A percentile compares a stretch with the other conserved stretches of the same genome.
Evolutionary conservation across 1,140 invertebrate species (phyloP).

Genomic region (Adoxophyes honmai): DNA sequence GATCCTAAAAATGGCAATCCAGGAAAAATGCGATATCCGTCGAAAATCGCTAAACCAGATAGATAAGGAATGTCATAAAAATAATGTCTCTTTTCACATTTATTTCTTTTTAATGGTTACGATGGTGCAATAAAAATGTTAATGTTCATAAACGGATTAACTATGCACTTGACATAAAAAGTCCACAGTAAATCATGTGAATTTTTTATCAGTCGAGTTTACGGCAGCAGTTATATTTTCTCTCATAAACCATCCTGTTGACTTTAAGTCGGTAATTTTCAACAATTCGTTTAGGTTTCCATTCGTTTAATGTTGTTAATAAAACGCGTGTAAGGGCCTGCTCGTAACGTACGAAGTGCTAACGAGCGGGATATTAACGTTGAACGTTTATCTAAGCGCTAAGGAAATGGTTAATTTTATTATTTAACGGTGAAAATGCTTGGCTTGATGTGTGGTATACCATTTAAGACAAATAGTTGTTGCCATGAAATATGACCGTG

Average conservation of each 20-base stretch:
- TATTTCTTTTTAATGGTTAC: too few relatives aligned
- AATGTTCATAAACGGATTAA: background rate
- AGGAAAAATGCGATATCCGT: too few relatives aligned
- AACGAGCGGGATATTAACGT: background rate
- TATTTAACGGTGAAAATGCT: too few relatives aligned
- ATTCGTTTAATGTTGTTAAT: slow-evolving; percentile 4
- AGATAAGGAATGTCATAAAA: too few relatives aligned
- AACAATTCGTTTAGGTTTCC: background rate
- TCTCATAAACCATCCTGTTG: background rate
- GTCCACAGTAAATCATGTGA: background rate
- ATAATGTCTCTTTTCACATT: too few relatives aligned
- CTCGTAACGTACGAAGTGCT: background rate
- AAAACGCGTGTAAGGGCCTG: background rate
- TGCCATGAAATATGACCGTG: too few relatives aligned
- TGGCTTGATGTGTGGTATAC: too few relatives aligned
- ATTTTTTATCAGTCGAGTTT: background rate
- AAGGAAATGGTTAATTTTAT: too few relatives aligned
- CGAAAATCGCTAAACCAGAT: too few relatives aligned
- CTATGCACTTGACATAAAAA: slow-evolving; percentile 11
- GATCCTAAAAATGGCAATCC: too few relatives aligned
- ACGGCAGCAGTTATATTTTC: background rate
- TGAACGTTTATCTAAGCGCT: background rate
- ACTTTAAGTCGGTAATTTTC: background rate
- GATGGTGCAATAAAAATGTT: background rate
- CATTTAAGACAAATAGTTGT: too few relatives aligned